Base-by-base conservation (phyloP, 2,888 invertebrate genomes). In the Ichneumoninae sp. region DNA sequence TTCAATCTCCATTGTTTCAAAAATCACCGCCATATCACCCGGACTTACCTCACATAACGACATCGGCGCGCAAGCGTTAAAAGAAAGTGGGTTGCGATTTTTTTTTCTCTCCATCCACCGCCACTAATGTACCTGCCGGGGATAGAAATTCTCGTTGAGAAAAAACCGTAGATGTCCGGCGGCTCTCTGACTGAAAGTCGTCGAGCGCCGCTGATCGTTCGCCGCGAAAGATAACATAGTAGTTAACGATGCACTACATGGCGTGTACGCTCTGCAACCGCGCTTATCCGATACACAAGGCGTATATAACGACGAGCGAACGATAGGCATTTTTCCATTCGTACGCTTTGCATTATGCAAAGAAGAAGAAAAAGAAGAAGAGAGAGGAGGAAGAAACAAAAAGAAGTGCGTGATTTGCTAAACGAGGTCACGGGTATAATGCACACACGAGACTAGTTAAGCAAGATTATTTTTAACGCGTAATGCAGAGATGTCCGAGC, bases 81-180 rank as follows among this genome's bases (percentile, higher is more conserved):
- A 78, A 79, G 57, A 78, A 84, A 78, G 84, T 78, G 72, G 77
- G 74, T 72, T 84, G 70, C 70, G 74, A 75, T 84, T 75, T 75
- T 79, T 79, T 77, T 62, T 69, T 40, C 6, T 2, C 26, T 33
- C 54, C 52, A 65, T n/a, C 40, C 3, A 22, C 22, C 26, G 74
- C 30, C 22, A 3, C 50, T n/a, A 52, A 65, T 52, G 52, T 36
- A 4, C 10, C 40, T 10, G 3, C 16, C 36, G 44, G 26, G 68
- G 50, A 54, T 68, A 57, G 76, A 84, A 77, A 68, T 80, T 72
- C 62, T 77, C 69, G 47, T 44, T 52, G 50, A n/a, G 65, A 54
- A 80, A 83, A 79, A 80, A 47, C 54, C 57, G 57, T 50, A 30
- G 47, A 65, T 65, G 70, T 70, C 47, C 50, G 50, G 22, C 50